Evolutionary conservation across 2,797 vertebrate genomes (phyloP), one percentile per base, ranked within the genome.

Genomic region (Lutjanus argentimaculatus): DNA sequence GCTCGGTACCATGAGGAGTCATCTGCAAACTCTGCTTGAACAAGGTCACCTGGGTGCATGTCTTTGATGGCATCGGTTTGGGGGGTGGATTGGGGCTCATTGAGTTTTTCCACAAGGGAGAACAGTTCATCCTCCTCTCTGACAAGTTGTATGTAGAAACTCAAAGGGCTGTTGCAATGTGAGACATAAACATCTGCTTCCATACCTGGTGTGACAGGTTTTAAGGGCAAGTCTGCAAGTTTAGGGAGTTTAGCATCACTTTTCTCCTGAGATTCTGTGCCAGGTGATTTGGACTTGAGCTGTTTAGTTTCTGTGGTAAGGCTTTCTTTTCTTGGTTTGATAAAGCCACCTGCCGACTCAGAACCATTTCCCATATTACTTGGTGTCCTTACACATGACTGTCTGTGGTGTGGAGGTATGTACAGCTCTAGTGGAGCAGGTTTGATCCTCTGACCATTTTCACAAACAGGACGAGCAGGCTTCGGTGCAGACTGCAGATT

Each of bases 1-100:
- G 97, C 98, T 74, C 98, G 94, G 84, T 99, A 99, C 96, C 96
- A 97, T 9, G 95, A 95, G 11, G 75, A 91, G 85, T 99, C 98
- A 40, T 96, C 97, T 49, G 94, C 86, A 80, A 97, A 99, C 87
- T 96, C 73, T n/a, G 97, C 97, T 89, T 95, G 94, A 67, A 99
- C 91, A 22, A 98, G 75, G 65, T 98, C 96, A 74, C 96, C 97
- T 52, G 82, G 86, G 85, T 88, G 85, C 43, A 98, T 65, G 7
- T 94, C 82, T 15, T 84, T 86, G 45, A 94, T 67, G 8, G 59
- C 6, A 16, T 92, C 51, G 7, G 21, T 65, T 75, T 92, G 59
- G 16, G 67, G 66, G n/a, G 21, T 72, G 6, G 74, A 88, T 22
- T 85, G 63, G 2, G 83, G 42, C 56, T 87, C 79, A 62, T 98